phyloP scores from a whole-genome alignment of 2,113 vertebrate species.

The Ceyx cyanopectus region DNA sequence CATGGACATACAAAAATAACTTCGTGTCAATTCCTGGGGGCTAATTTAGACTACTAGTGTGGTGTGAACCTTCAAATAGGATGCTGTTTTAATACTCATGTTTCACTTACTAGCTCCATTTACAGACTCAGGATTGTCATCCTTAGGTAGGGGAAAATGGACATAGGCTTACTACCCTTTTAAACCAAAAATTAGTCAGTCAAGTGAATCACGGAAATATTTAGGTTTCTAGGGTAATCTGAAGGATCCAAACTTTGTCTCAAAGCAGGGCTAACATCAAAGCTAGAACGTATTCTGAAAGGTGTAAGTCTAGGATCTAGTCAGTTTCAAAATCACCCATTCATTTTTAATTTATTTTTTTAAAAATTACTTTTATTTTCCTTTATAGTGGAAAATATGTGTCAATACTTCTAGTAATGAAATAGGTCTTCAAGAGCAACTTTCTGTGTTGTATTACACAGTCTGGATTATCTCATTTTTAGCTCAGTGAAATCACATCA shows the following conservation, averaged over 20 bases:
- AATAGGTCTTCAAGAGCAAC: not conserved
- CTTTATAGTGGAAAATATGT: conserved; percentile 12
- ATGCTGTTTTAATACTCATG: accelerated
- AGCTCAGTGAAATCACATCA: conserved; percentile 15
- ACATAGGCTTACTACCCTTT: not conserved
- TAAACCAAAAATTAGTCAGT: not conserved
- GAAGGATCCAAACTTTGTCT: not conserved
- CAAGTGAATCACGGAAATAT: not conserved
- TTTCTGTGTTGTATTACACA: conserved; percentile 22
- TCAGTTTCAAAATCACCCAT: not conserved
- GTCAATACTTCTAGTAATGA: conserved; percentile 12
- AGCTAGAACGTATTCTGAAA: not conserved
- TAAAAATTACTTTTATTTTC: not conserved
- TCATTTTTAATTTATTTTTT: not conserved
- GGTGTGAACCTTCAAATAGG: not conserved
- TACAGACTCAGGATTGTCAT: not conserved
- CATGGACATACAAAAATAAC: not conserved
- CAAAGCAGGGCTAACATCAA: not conserved
- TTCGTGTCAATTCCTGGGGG: not conserved
- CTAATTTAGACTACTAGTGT: not conserved
- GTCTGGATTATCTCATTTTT: conserved; percentile 22
- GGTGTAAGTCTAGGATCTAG: not conserved
- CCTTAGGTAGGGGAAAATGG: not conserved
- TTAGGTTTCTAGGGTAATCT: not conserved
- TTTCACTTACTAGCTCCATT: not conserved